These are phyloP conservation scores for Heteromyza rotundicornis DNA, from an alignment of 2,888 invertebrate species.

Conservation along the genomic window DNA sequence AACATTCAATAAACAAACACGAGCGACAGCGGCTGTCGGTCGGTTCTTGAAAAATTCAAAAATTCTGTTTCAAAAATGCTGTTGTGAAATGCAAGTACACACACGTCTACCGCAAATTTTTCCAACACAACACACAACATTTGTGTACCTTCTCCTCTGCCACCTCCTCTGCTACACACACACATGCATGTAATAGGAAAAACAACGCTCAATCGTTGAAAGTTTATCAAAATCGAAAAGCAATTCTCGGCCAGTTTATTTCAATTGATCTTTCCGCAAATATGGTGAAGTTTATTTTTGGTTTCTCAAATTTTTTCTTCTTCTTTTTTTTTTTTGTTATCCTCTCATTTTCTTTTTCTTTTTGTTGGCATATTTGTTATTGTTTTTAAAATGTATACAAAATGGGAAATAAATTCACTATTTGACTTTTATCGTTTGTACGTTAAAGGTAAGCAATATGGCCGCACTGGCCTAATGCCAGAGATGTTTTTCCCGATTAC, in stretches of 20 bases:
- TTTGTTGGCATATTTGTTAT: conserved; percentile 17
- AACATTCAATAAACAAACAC: not conserved
- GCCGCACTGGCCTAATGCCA: not conserved
- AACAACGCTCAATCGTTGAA: too few species aligned
- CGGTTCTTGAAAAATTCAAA: too few species aligned
- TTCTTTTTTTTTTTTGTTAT: conserved; percentile 6
- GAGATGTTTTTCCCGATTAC: too few species aligned
- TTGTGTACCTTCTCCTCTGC: too few species aligned
- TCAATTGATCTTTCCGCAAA: conserved; percentile 4
- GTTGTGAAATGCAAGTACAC: too few species aligned
- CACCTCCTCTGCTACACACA: too few species aligned
- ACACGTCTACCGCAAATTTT: too few species aligned
- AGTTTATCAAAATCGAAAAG: too few species aligned
- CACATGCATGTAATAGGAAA: too few species aligned
- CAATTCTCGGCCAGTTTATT: not conserved
- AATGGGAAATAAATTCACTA: conserved; percentile 7
- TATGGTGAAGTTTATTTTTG: conserved; percentile 16
- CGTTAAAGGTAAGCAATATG: not conserved
- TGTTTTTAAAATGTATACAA: not conserved
- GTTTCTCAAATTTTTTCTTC: conserved; percentile 33
- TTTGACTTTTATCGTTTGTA: conserved; percentile 16
- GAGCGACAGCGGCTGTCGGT: too few species aligned
- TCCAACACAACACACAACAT: too few species aligned
- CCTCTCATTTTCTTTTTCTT: conserved; percentile 17
- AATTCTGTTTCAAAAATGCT: too few species aligned